A percentile compares a stretch with the other conserved stretches of the same genome.
Evolutionary conservation across 1,140 invertebrate species (phyloP).

Genomic region (Globodera ellingtonae): DNA sequence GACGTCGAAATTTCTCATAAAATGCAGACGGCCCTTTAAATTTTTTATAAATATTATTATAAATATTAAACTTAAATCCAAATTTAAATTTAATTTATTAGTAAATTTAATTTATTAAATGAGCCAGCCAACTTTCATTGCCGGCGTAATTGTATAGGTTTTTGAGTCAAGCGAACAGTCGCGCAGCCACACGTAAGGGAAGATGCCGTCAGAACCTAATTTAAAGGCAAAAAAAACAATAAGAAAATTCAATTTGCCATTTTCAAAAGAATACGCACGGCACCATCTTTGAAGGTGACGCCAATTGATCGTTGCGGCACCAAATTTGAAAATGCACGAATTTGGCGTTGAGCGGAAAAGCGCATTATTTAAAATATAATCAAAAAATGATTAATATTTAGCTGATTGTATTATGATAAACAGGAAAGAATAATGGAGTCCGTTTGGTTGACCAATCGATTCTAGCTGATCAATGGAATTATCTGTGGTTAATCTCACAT

Average conservation of each 20-base stretch:
- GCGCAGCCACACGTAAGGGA: conserved; percentile 58
- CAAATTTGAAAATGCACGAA: conserved; percentile 22
- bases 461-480: no score
- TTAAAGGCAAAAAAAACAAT: background rate
- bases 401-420: no score
- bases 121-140: conserved; percentile 46
- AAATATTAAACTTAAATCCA: background rate
- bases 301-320: background rate
- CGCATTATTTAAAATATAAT: background rate
- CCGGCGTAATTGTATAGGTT: conserved; percentile 51
- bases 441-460: no score
- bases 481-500: no score
- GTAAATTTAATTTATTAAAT: background rate
- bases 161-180: conserved; percentile 53
- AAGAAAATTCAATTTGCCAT: conserved; percentile 7
- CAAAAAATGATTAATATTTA: no score
- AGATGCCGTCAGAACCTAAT: conserved; percentile 46
- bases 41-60: conserved; percentile 1
- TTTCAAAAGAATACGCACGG: background rate
- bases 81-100: no score
- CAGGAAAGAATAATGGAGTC: no score
- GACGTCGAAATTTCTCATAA: conserved; percentile 57
- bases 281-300: conserved; percentile 23
- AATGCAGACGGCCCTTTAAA: conserved; percentile 42
- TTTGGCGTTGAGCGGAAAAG: background rate